Evolutionary conservation across 23 tunicate species (phyloP), one percentile per base, ranked within the genome.

Genomic region (Ciona savignyi): DNA sequence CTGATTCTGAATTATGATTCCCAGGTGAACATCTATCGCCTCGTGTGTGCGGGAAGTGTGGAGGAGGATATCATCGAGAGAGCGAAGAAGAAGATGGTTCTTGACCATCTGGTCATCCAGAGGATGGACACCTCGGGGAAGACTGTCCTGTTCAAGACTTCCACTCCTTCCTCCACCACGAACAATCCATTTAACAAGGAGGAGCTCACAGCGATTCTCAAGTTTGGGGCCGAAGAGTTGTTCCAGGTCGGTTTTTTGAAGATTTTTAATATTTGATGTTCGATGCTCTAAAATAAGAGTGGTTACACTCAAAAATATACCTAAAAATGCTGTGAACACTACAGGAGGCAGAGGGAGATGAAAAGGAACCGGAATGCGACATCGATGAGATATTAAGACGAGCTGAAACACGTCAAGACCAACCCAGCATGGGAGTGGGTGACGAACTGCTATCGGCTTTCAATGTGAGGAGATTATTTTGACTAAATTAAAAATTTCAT

Each of bases 111-210:
- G 42, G 96, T 95, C 51, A 95, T 95, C 62, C 99, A 95, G 65
- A 74, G 99, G 51, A 95, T 95, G 99, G 96, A 95, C 87, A 95
- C 99, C 2, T 95, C 99, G 19, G 99, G 99, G 24, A 85, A 90
- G 74, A 94, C 95, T 19, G 90, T 87, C 26, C 76, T 94, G 33
- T 93, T 90, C 61, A 94, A 87, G 42, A 94, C 82, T 73, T 69
- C 85, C 19, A 86, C 86, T 11, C 84, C 93, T 9, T 84, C 91
- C 19, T 78, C 95, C 20, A 83, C 82, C 2, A 75, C 86, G 19
- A 84, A 85, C 69, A 95, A 88, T 77, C 99, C 99, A 15, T 95
- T 95, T 69, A 77, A 95, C 32, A 95, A 95, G 72, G 90, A 95
- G 11, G 96, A 95, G 72, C 85, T 95, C 2, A 67, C 70, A 27